phyloP scores from a whole-genome alignment of 1,140 invertebrate genomes.

The Sycophaga agraensis region DNA sequence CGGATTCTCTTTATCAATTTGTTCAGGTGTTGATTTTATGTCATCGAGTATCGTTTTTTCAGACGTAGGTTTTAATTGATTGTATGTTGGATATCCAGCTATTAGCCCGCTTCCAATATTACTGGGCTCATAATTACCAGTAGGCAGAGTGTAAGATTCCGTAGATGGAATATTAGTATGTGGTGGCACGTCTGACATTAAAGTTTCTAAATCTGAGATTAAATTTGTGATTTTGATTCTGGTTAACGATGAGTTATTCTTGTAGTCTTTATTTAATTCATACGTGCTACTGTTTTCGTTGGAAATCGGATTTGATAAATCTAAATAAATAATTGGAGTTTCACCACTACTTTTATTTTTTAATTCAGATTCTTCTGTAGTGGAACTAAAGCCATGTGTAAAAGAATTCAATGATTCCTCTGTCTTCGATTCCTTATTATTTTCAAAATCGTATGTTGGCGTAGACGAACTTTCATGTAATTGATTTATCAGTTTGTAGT shows the following conservation, averaged over 20 bases:
- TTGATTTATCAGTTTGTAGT: neutral
- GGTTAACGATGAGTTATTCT: conserved; percentile 40
- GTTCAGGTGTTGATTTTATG: neutral
- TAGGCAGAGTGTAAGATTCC: conserved; percentile 34
- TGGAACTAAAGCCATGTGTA: neutral
- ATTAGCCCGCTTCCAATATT: conserved; percentile 46
- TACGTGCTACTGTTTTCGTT: neutral
- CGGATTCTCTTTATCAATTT: no score
- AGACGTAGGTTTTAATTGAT: conserved; percentile 1
- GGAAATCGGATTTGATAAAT: neutral
- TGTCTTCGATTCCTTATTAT: neutral
- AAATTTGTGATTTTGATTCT: conserved; percentile 45
- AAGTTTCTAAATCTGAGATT: conserved; percentile 38
- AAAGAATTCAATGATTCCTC: neutral
- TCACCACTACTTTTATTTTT: conserved; percentile 5
- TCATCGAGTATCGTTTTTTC: neutral
- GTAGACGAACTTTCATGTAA: neutral
- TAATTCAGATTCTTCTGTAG: neutral
- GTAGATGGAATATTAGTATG: conserved; percentile 25
- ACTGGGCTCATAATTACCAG: conserved; percentile 32
- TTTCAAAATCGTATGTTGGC: neutral
- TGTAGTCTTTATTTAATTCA: conserved; percentile 22
- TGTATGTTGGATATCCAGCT: conserved; percentile 37
- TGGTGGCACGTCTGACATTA: conserved; percentile 36
- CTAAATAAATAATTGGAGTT: conserved; percentile 26